Base-by-base conservation (phyloP, 2,888 invertebrate species). In the Actias luna region DNA sequence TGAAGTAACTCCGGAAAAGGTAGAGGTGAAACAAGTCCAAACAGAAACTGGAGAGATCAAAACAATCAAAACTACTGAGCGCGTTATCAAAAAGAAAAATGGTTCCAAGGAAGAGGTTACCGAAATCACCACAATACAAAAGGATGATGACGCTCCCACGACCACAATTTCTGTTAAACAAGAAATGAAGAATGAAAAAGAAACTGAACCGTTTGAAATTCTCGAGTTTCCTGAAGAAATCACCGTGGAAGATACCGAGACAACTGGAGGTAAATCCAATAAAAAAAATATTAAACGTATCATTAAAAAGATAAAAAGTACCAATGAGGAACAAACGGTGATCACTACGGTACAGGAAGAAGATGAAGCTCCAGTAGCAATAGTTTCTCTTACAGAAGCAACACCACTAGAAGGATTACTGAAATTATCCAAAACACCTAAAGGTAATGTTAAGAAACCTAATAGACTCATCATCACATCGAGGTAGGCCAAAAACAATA, bases 111-210 rank as follows among this genome's bases (percentile, higher is more conserved):
- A 73, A 72, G 83, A 77, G 80, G 85, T 85, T 66, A 91, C 77
- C 70, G 84, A 81, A 83, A 89, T 87, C 72, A 85, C 84, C 68
- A 83, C 78, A 72, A 70, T 82, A 27, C 79, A 88, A 64, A 83
- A 85, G 63, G 63, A 63, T 7, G 63, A 63, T 16, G 63, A 63
- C 12, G 59, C 36, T 4, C 82, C 85, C 0, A 71, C 80, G 2
- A 84, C 80, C 0, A 83, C 80, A 0, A 75, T 86, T 0, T 61
- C 65, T 1, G 68, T 70, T 70, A 65, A 63, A 46, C 67, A 70
- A 29, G 64, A 67, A 52, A 42, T 27, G 68, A 76, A 67, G 81
- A 85, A 18, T 8, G 46, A 46, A 46, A 22, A 46, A 46, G 22
- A 18, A 82, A 84, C 55, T 77, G 3, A 46, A 16, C 52, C 67